Percentiles rank a stretch among this genome's conserved stretches.
phyloP scores from a whole-genome alignment of 30 jellyfish, hydroid and myxozoan genomes.

The Mastigias papua region DNA sequence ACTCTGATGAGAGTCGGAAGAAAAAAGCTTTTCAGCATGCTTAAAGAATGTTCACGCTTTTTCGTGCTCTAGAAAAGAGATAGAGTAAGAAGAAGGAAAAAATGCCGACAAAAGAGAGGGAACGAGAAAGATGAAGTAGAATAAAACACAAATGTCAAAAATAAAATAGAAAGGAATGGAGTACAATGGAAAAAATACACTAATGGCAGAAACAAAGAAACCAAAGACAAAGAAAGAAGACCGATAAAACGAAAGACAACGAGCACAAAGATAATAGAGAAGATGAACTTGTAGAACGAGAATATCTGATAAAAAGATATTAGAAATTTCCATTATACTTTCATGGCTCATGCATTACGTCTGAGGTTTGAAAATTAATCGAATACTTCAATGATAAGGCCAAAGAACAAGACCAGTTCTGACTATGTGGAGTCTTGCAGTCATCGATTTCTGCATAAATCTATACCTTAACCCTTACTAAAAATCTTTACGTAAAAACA shows the following conservation, averaged over 20 bases:
- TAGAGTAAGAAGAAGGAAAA: neutral
- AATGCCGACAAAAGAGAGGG: neutral
- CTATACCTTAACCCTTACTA: neutral
- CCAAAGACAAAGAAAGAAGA: no score
- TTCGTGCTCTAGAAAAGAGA: neutral
- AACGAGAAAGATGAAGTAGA: neutral
- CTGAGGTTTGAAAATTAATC: neutral
- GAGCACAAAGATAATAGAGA: neutral
- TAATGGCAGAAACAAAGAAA: neutral
- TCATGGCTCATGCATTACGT: neutral
- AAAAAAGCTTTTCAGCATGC: no score
- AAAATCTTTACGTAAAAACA: neutral
- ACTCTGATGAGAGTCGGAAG: no score
- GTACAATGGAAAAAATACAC: no score
- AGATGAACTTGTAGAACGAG: neutral
- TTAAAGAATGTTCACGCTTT: no score
- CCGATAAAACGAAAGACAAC: no score
- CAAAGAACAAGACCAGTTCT: neutral
- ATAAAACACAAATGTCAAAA: neutral
- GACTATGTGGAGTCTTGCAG: neutral
- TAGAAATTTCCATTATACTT: neutral
- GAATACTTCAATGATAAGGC: neutral
- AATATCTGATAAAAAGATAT: neutral
- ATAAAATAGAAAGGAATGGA: neutral
- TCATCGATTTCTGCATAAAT: neutral